Base-by-base conservation (phyloP, 2,888 invertebrate genomes). In the Carterocephalus palaemon region DNA sequence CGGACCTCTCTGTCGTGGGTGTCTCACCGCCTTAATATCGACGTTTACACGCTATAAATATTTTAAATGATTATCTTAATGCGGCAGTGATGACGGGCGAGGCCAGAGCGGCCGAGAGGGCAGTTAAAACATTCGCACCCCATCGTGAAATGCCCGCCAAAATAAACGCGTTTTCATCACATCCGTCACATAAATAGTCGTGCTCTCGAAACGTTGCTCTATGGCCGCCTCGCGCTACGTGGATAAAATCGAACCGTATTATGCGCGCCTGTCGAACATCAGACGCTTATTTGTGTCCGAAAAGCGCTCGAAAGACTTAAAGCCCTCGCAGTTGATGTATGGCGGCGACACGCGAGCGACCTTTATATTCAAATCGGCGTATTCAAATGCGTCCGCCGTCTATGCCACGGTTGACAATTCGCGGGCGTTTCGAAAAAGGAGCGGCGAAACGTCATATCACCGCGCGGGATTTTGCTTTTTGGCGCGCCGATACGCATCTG, bases 311-410 rank as follows among this genome's bases (percentile, higher is more conserved):
- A 58, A 77, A 83, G 85, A 84, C 82, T 77, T 83, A 83, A 83
- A 81, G 75, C 79, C 74, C 67, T 70, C 74, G 56, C 67, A 58
- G 64, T 79, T 85, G 85, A 86, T 85, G 80, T 74, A 84, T 79
- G 75, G 81, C 72, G 70, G 64, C 74, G 78, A 77, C 81, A 75
- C 76, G 76, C 73, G 75, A 78, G 71, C 79, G 76, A 81, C 78
- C 81, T 84, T 86, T 86, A 86, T 86, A 86, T 86, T 86, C 82
- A 86, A 85, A 86, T 85, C 70, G 68, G 58, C 58, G 74, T 73
- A 86, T 86, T 85, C 79, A 85, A 85, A 82, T 81, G 69, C 54
- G 70, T 64, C 71, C 76, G 75, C 78, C 77, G 80, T 82, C 85
- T 84, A 83, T 81, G 75, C 73, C 65, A 59, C 62, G 63, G 76